Percentiles rank a stretch among this genome's conserved stretches.
phyloP scores from a whole-genome alignment of 2,113 vertebrate species.

The Osmerus eperlanus region DNA sequence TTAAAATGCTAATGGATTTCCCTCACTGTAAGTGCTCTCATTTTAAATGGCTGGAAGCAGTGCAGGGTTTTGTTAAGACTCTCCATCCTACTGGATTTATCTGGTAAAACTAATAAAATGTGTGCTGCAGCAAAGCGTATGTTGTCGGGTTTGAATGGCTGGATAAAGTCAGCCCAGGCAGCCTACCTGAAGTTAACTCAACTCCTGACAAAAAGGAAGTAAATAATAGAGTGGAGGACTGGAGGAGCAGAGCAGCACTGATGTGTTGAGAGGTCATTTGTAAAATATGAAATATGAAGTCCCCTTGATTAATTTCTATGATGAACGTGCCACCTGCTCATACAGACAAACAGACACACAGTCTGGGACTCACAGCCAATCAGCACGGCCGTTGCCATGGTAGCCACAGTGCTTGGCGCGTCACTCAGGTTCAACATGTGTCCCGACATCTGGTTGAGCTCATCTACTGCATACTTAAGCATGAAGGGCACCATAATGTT shows the following conservation, averaged over 20 bases:
- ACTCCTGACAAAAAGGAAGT: conserved; percentile 18
- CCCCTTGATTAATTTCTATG: conserved; percentile 13
- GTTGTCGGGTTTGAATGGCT: background rate
- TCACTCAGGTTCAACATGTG: conserved; percentile 89
- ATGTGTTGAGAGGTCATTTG: conserved; percentile 68
- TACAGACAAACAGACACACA: conserved; percentile 68
- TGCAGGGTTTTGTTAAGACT: too few species aligned
- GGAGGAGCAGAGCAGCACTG: conserved; percentile 50
- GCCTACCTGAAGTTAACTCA: conserved; percentile 27
- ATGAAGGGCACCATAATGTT: conserved; percentile 97
- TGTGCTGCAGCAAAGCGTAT: background rate
- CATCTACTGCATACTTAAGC: conserved; percentile 98
- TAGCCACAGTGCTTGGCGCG: conserved; percentile 89
- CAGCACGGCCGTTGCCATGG: conserved; percentile 92
- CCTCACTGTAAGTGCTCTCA: too few species aligned
- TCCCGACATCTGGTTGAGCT: conserved; percentile 95
- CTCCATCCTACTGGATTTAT: too few species aligned
- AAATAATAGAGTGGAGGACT: conserved; percentile 40
- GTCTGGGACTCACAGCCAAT: conserved; percentile 91
- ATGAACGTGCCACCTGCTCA: conserved; percentile 54
- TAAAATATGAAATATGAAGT: conserved; percentile 62
- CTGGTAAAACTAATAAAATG: too few species aligned
- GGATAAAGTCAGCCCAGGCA: background rate
- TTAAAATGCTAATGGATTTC: too few species aligned
- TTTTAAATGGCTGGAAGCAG: too few species aligned